Conservation (phyloP, 1,140 invertebrate species). For the Leptinotarsa undecemlineata region DNA sequence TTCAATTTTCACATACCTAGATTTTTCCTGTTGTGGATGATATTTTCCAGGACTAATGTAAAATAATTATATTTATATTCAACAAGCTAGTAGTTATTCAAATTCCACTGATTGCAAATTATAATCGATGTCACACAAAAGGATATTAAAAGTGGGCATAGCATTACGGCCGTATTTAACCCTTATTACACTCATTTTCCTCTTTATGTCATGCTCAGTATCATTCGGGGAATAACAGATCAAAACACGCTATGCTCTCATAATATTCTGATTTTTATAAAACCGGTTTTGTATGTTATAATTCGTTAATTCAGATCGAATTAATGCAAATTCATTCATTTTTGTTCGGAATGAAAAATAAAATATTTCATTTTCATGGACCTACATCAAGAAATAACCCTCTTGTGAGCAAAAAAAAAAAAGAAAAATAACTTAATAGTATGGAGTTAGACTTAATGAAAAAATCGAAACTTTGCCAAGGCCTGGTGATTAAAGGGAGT, state of each 20-base stretch:
- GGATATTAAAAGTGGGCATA: too few relatives aligned
- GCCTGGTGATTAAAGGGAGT: background rate
- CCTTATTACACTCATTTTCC: too few relatives aligned
- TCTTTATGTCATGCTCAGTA: background rate
- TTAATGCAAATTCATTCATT: conserved; percentile 3
- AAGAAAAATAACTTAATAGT: conserved; percentile 7
- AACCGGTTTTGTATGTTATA: background rate
- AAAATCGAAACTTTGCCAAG: background rate
- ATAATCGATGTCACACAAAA: too few relatives aligned
- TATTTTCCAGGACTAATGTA: too few relatives aligned
- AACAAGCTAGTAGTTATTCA: too few relatives aligned
- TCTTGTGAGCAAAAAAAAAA: background rate
- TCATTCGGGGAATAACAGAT: background rate
- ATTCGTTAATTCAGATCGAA: background rate
- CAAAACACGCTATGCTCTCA: background rate
- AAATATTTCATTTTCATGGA: background rate
- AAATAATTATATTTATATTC: too few relatives aligned
- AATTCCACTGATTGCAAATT: too few relatives aligned
- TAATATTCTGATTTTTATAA: background rate
- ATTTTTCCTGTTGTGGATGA: too few relatives aligned
- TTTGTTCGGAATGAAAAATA: background rate
- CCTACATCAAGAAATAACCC: background rate
- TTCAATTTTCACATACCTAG: too few relatives aligned
- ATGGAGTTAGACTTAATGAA: background rate
- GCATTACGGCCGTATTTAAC: too few relatives aligned